Percentiles rank a stretch among this genome's conserved stretches.
phyloP scores from a whole-genome alignment of 2,888 invertebrate species.

The Zhengitettix transpicula region DNA sequence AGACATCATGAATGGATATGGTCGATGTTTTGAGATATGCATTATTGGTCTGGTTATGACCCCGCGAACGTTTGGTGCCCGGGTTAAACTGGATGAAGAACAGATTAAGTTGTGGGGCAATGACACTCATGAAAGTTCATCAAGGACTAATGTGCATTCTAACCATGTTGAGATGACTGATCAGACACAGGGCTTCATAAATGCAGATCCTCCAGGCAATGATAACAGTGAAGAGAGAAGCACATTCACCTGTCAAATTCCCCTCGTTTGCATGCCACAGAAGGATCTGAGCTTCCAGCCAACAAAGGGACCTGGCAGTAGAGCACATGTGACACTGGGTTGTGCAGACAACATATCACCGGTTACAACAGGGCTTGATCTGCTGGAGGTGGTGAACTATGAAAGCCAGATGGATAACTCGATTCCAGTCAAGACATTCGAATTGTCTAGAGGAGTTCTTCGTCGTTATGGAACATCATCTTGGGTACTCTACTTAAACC shows the following conservation, averaged over 20 bases:
- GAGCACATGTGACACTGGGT: slow-evolving; percentile 20
- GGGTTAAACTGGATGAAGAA: slow-evolving; percentile 19
- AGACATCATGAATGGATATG: slow-evolving; percentile 1
- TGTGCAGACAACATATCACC: slow-evolving; percentile 16
- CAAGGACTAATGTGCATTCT: neutral
- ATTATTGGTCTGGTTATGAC: slow-evolving; percentile 21
- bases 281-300: slow-evolving; percentile 5
- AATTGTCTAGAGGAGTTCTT: slow-evolving; percentile 14
- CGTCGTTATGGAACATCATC: slow-evolving; percentile 17
- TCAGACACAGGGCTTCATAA: neutral
- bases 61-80: slow-evolving; percentile 20
- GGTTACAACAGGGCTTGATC: slow-evolving; percentile 18
- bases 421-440: slow-evolving; percentile 12
- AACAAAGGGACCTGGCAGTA: slow-evolving; percentile 8
- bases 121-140: no score
- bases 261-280: slow-evolving; percentile 2
- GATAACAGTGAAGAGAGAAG: neutral
- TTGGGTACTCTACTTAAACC: slow-evolving; percentile 17
- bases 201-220: neutral
- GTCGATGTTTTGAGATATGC: slow-evolving; percentile 14
- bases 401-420: slow-evolving; percentile 11
- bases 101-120: slow-evolving; percentile 17
- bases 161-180: neutral
- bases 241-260: slow-evolving; percentile 3
- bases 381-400: slow-evolving; percentile 15